Evolutionary conservation across 2,888 invertebrate species (phyloP).

Genomic region (Melanophora roralis): DNA sequence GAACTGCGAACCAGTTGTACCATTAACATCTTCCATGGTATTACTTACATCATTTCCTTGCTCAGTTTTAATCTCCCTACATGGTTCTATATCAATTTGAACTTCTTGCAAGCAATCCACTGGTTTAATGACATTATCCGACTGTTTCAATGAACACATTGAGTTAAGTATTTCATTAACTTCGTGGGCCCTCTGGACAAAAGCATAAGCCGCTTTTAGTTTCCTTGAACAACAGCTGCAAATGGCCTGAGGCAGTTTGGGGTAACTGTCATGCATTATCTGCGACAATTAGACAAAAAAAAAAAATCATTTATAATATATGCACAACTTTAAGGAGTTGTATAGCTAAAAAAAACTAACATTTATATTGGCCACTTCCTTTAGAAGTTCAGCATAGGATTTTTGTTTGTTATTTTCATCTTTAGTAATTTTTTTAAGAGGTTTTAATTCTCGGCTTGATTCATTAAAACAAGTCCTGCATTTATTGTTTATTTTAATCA

Average conservation of each 20-base stretch:
- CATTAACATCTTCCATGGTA: neutral
- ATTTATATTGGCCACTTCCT: constrained; percentile 51
- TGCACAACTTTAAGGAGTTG: neutral
- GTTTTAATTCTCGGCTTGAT: constrained; percentile 27
- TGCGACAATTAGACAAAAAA: neutral
- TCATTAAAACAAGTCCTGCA: constrained; percentile 51
- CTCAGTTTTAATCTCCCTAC: constrained; percentile 51
- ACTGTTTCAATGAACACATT: neutral
- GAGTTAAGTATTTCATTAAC: constrained; percentile 34
- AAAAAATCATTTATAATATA: neutral
- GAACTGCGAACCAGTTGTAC: neutral
- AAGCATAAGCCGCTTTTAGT: constrained; percentile 49
- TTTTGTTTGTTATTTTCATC: constrained; percentile 18
- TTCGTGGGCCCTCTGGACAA: constrained; percentile 48
- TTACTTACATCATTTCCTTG: constrained; percentile 11
- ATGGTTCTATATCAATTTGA: constrained; percentile 45
- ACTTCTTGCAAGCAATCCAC: constrained; percentile 49
- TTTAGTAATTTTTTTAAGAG: constrained; percentile 8
- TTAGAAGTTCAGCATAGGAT: constrained; percentile 47
- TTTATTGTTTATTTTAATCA: constrained; percentile 40
- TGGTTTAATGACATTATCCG: neutral
- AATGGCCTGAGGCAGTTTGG: constrained; percentile 38
- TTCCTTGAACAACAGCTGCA: constrained; percentile 47
- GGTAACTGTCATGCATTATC: constrained; percentile 39
- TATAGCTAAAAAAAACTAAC: constrained; percentile 29